Evolutionary conservation across 2,113 vertebrate species (phyloP), one percentile per base, ranked within the genome.

Genomic region (Setophaga kirtlandii): DNA sequence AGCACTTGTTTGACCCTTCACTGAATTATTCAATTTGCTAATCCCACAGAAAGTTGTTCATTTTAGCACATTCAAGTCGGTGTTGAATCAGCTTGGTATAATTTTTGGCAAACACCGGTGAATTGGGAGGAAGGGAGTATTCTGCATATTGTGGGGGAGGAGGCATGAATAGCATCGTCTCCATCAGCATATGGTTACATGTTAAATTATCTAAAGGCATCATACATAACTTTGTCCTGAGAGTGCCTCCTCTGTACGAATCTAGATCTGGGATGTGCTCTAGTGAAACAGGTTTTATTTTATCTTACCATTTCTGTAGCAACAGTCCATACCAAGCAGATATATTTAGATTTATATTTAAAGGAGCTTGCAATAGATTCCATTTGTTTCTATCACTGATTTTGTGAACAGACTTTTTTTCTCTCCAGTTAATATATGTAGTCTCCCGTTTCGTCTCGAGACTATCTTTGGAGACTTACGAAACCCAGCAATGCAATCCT

Each of bases 71-170:
- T 90, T 64, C 0, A 1, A 64, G 44, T 85, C 41, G 25, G 47
- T 50, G 35, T 87, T 87, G 50, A 91, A 71, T 94, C 69, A 93
- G 82, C 84, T 82, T 37, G 49, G 47, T 93, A 17, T 4, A 5
- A 12, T 71, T 93, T 91, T 84, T 87, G 84, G 81, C 16, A 7
- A 70, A 56, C 25, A 1, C 59, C 33, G 68, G 56, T 67, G 65
- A 64, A 90, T 85, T 68, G 67, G 58, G 69, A 91, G 30, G 68
- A 71, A 80, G 28, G 81, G 87, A 89, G 47, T 81, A 85, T 69
- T 93, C 71, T 94, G 75, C 53, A 49, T 93, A 14, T 94, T 95
- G 85, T 76, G 90, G 58, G 23, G 78, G 88, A 92, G 90, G 67
- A 95, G 63, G 46, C 82, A 88, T 56, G 88, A 85, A 76, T 79